Evolutionary conservation across 2,888 invertebrate genomes (phyloP).

Genomic region (Spialia ferax): DNA sequence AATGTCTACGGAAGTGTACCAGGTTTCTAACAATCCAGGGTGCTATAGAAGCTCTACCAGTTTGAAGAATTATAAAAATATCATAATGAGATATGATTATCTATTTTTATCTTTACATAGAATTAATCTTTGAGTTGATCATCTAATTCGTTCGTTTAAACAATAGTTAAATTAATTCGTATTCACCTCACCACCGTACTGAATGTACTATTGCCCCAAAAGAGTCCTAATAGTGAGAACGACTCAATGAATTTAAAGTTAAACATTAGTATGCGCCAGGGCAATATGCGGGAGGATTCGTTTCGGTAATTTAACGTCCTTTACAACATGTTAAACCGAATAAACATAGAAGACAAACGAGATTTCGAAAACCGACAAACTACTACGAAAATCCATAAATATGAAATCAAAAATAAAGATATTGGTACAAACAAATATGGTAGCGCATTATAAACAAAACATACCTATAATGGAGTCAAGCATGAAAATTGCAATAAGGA

Average conservation of each 20-base stretch:
- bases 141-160: constrained; percentile 4
- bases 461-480: too few relatives aligned
- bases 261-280: constrained; percentile 61
- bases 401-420: too few relatives aligned
- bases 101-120: background rate
- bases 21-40: too few relatives aligned
- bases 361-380: constrained; percentile 8
- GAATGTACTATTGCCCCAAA: constrained; percentile 58
- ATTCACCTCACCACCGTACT: constrained; percentile 54
- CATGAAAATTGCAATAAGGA: too few relatives aligned
- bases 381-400: too few relatives aligned
- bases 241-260: constrained; percentile 56
- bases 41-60: too few relatives aligned
- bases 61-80: background rate
- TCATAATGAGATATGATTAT: background rate
- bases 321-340: constrained; percentile 7
- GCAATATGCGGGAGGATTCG: constrained; percentile 57
- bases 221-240: constrained; percentile 55
- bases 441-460: too few relatives aligned
- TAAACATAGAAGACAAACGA: constrained; percentile 3
- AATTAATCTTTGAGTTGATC: background rate
- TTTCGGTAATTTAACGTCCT: constrained; percentile 50
- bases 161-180: constrained; percentile 50
- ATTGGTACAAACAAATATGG: too few relatives aligned
- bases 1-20: too few relatives aligned